A percentile compares a stretch with the other conserved stretches of the same genome.
These are phyloP conservation scores for Cirrhinus mrigala DNA, from an alignment of 2,797 vertebrate species.

Conservation along the genomic window DNA sequence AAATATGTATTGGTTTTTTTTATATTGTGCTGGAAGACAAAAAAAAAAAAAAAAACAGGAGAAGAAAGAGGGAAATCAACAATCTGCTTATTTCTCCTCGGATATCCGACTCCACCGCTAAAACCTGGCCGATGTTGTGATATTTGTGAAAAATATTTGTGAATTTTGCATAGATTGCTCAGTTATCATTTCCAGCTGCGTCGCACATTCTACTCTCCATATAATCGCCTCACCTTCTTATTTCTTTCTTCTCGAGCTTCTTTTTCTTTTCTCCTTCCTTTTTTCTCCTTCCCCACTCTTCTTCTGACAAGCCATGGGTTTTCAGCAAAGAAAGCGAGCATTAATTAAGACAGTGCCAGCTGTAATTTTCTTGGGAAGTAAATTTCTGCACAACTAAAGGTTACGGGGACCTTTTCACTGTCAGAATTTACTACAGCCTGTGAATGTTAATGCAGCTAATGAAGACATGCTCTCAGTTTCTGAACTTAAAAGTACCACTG, in stretches of 20 bases:
- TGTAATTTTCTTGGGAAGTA: constrained; percentile 99
- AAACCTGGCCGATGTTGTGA: constrained; percentile 83
- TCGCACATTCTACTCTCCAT: constrained; percentile 63
- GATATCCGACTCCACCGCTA: constrained; percentile 6
- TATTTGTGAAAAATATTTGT: constrained; percentile 47
- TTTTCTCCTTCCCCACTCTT: constrained; percentile 79
- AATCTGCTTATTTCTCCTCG: constrained; percentile 57
- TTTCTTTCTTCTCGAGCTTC: constrained; percentile 72
- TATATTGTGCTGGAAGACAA: constrained; percentile 74
- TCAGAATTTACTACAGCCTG: constrained; percentile 99
- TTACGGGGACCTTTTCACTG: constrained; percentile 99
- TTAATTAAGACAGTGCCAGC: constrained; percentile 99
- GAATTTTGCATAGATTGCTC: constrained; percentile 2
- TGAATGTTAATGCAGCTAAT: constrained; percentile 99
- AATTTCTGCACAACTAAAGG: constrained; percentile 99
- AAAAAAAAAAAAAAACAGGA: constrained; percentile 63
- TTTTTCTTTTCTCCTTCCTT: constrained; percentile 77
- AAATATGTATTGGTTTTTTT: constrained; percentile 83
- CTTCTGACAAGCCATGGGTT: constrained; percentile 99
- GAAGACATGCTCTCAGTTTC: constrained; percentile 99
- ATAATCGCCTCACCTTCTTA: constrained; percentile 75
- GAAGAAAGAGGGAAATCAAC: constrained; percentile 58
- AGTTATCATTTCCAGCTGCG: constrained; percentile 4
- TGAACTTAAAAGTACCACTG: constrained; percentile 99
- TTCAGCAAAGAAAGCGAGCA: constrained; percentile 99